Base-by-base conservation (phyloP, 2,888 invertebrate species). In the Ischnus inquisitorius region DNA sequence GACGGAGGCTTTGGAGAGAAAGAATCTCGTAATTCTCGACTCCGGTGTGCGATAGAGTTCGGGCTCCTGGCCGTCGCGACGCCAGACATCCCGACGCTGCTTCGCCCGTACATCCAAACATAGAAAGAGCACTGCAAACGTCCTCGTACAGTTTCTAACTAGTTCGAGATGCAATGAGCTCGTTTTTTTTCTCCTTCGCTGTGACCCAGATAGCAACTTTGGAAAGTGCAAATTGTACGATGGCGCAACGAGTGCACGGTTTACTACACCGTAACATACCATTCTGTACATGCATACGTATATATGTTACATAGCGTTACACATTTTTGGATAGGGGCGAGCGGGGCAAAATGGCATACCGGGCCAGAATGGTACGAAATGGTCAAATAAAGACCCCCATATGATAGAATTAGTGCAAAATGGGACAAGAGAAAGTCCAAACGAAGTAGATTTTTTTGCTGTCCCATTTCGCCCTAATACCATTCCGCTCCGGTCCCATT, bases 201-300 rank as follows among this genome's bases (percentile, higher is more conserved):
- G 89, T 87, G 87, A 87, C 89, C 88, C 75, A 88, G 83, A 89
- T 89, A 88, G 85, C 87, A 77, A 87, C 86, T 68, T 64, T 82
- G 72, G 51, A 39, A 48, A 62, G 75, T 8, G 46, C 46, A 62
- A 62, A 74, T 60, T 34, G 60, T n/a, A 60, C 25, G 57, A 25
- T 72, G 10, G 60, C 14, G 60, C 28, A 4, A 25, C 60, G 60
- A 14, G 28, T 28, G 1, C 25, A 6, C 28, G 5, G n/a, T n/a
- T n/a, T 5, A n/a, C 60, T 60, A n/a, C 25, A 25, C 14, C 25
- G 25, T 1, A 60, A 60, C 28, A 60, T 25, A 60, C 60, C 14
- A n/a, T n/a, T 14, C 46, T 46, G 5, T n/a, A n/a, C 12, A 25
- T 28, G 14, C 14, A 34, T 34, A 8, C 8, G 34, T 34, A 34